Base-by-base conservation (phyloP, 2,113 vertebrate genomes). In the Choloepus hoffmanni region DNA sequence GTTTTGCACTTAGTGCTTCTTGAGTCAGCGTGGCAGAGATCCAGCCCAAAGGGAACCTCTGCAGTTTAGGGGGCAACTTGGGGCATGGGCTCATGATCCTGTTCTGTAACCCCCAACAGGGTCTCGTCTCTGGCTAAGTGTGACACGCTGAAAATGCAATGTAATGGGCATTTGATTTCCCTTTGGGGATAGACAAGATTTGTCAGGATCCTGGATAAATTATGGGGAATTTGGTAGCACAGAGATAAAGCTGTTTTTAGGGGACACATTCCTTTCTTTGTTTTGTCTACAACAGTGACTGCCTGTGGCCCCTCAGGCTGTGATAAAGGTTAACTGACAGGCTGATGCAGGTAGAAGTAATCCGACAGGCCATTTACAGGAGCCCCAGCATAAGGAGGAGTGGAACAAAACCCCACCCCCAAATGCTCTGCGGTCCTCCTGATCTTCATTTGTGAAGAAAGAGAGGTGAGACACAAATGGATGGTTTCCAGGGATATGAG, bases 181-280 rank as follows among this genome's bases (percentile, higher is more conserved):
- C 58, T 85, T 55, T 40, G 93, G 36, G 83, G 94, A 83, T 55
- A 45, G 58, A 74, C 0, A 72, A 55, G 67, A 89, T 85, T 6
- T 26, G 53, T 86, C 81, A 91, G 84, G 60, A 93, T 84, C 45
- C 73, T 48, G 82, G 70, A 96, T 78, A 92, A 86, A 97, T 81
- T 67, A 33, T 62, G 28, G 83, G 78, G 63, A 87, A 8, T 50
- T 72, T 0, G 53, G 63, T 26, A 89, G 72, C 28, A n/a, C 83
- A 91, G 72, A 94, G 67, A 68, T 5, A 78, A 9, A 14, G 50
- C 58, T 94, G 15, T 58, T 92, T 91, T 96, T 62, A 45, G 63
- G 48, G 48, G 58, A 62, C 58, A 28, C 14, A 16, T 11, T 48
- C 58, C 33, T 81, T 79, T 62, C 40, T 85, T 82, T 83, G 16